Evolutionary conservation across 2,888 invertebrate genomes (phyloP).

Genomic region (Lomographa bimaculata): DNA sequence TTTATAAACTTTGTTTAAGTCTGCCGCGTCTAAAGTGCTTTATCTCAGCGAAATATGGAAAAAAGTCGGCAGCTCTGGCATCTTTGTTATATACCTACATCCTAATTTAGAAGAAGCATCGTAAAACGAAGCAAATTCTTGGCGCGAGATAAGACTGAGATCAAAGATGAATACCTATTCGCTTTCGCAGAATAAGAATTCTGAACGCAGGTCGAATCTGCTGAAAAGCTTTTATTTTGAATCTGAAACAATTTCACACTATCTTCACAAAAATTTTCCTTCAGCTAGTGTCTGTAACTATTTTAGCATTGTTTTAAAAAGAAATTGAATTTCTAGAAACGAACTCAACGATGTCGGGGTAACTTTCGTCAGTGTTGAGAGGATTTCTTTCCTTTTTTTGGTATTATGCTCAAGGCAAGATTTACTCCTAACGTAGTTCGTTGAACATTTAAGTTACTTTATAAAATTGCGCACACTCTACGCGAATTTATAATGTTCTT

Average conservation of each 20-base stretch:
- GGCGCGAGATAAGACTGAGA: conserved; percentile 31
- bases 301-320: conserved; percentile 15
- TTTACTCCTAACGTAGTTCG: conserved; percentile 26
- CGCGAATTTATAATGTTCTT: conserved; percentile 10
- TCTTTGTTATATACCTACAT: conserved; percentile 40
- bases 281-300: conserved; percentile 13
- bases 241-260: conserved; percentile 22
- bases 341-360: conserved; percentile 30
- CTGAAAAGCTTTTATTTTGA: conserved; percentile 17
- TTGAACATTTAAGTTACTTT: conserved; percentile 42
- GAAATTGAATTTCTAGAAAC: conserved; percentile 29
- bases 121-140: conserved; percentile 33
- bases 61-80: conserved; percentile 42
- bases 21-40: conserved; percentile 54
- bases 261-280: conserved; percentile 15
- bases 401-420: conserved; percentile 32
- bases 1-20: conserved; percentile 64
- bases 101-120: conserved; percentile 33
- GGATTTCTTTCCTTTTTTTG: conserved; percentile 29
- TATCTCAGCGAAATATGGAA: conserved; percentile 44
- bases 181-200: conserved; percentile 12
- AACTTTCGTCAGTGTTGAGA: conserved; percentile 26
- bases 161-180: conserved; percentile 29
- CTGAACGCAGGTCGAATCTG: conserved; percentile 13
- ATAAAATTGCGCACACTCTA: conserved; percentile 35